Evolutionary conservation across 2,888 invertebrate genomes (phyloP).

Genomic region (Nematopogon swammerdamellus): DNA sequence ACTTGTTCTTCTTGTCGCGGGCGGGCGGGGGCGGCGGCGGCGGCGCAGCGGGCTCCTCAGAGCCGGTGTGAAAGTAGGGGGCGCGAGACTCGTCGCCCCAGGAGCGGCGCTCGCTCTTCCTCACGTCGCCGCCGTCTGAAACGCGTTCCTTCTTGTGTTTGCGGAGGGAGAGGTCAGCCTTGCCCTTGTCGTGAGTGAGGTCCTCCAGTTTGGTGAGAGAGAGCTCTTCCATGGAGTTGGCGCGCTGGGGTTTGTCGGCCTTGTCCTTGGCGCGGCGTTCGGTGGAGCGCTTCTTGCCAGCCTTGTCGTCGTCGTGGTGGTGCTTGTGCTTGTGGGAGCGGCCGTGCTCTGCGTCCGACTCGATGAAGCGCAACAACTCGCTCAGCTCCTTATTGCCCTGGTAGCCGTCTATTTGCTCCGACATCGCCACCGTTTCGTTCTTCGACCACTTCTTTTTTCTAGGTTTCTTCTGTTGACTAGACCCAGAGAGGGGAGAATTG

Average conservation of each 20-base stretch:
- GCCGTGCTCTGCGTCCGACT: slow-evolving; percentile 51
- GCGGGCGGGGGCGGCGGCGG: neutral
- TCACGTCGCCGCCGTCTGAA: slow-evolving; percentile 18
- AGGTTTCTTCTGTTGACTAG: slow-evolving; percentile 53
- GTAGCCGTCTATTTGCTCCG: slow-evolving; percentile 72
- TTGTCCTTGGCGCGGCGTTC: slow-evolving; percentile 34
- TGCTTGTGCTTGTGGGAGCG: slow-evolving; percentile 32
- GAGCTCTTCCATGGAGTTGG: slow-evolving; percentile 78
- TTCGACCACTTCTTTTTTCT: slow-evolving; percentile 59
- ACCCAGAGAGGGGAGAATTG: slow-evolving; percentile 43
- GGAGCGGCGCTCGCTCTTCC: slow-evolving; percentile 53
- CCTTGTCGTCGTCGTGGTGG: slow-evolving; percentile 43
- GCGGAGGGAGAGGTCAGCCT: slow-evolving; percentile 18
- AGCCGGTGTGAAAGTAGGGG: neutral
- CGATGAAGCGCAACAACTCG: slow-evolving; percentile 74
- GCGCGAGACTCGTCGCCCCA: slow-evolving; percentile 43
- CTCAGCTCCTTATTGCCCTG: slow-evolving; percentile 75
- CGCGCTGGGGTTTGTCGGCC: slow-evolving; percentile 46
- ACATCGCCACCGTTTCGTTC: slow-evolving; percentile 53
- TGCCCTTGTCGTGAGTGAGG: slow-evolving; percentile 22
- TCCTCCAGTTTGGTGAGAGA: slow-evolving; percentile 74
- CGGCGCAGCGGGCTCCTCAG: neutral
- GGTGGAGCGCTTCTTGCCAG: slow-evolving; percentile 47
- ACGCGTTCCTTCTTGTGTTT: slow-evolving; percentile 15
- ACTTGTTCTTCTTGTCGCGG: slow-evolving; percentile 8